phyloP scores from a whole-genome alignment of 1,140 invertebrate genomes.

The Hyphantria cunea region DNA sequence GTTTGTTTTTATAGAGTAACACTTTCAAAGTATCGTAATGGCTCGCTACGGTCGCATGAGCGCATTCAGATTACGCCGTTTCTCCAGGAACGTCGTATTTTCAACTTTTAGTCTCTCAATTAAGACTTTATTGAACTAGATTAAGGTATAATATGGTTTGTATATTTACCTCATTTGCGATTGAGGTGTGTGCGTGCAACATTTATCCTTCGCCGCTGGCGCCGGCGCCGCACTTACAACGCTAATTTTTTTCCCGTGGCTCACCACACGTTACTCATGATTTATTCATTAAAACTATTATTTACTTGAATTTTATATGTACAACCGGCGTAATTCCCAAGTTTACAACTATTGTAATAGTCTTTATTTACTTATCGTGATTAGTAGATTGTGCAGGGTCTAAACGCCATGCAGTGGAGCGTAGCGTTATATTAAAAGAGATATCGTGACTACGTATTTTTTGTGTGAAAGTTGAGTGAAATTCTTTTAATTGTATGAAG shows the following conservation, averaged over 20 bases:
- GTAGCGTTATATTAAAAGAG: slow-evolving; percentile 36
- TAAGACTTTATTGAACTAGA: slow-evolving; percentile 28
- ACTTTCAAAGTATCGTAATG: slow-evolving; percentile 71
- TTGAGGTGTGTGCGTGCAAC: slow-evolving; percentile 45
- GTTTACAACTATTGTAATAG: slow-evolving; percentile 54
- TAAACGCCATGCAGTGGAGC: slow-evolving; percentile 34
- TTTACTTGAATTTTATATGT: slow-evolving; percentile 60
- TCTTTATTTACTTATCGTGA: slow-evolving; percentile 52
- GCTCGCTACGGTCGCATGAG: slow-evolving; percentile 74
- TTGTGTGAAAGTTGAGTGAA: slow-evolving; percentile 43
- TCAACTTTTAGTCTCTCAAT: slow-evolving; percentile 9
- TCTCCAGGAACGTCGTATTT: slow-evolving; percentile 50
- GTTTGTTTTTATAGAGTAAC: slow-evolving; percentile 55
- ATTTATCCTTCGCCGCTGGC: slow-evolving; percentile 64
- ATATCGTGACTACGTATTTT: slow-evolving; percentile 44
- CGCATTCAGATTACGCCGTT: slow-evolving; percentile 59
- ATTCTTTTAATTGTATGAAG: slow-evolving; percentile 21
- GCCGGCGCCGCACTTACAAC: slow-evolving; percentile 72
- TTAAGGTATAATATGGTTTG: slow-evolving; percentile 46
- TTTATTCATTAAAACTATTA: slow-evolving; percentile 74
- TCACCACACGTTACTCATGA: slow-evolving; percentile 60
- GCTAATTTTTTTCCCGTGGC: slow-evolving; percentile 69
- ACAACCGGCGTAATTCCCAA: slow-evolving; percentile 55
- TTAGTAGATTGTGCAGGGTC: slow-evolving; percentile 36
- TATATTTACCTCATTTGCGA: slow-evolving; percentile 31